Percentiles rank a stretch among this genome's conserved stretches.
Evolutionary conservation across 1,140 invertebrate genomes (phyloP).

Genomic region (Listronotus oregonensis): DNA sequence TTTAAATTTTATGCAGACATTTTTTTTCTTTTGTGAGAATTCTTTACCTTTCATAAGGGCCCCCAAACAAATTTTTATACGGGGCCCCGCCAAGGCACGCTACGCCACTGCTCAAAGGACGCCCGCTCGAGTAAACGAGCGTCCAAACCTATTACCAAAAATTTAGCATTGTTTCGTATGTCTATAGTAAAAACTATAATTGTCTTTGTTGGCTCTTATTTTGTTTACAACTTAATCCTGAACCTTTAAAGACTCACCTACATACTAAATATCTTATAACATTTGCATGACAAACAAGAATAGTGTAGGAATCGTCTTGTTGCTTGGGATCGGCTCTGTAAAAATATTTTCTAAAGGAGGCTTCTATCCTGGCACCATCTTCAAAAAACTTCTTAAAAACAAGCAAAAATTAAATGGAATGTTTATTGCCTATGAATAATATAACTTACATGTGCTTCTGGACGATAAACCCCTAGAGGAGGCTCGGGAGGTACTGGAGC

Average conservation of each 20-base stretch:
- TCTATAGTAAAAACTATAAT: no score
- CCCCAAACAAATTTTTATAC: no score
- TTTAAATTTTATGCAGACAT: no score
- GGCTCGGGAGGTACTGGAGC: slow-evolving; percentile 94
- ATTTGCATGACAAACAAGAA: slow-evolving; percentile 97
- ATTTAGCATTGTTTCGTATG: no score
- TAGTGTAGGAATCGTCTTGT: slow-evolving; percentile 83
- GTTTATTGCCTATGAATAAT: not conserved
- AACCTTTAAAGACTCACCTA: slow-evolving; percentile 65
- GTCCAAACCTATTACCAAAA: no score
- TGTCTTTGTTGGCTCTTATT: no score
- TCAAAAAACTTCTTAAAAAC: slow-evolving; percentile 83
- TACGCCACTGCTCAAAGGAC: no score
- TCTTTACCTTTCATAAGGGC: no score
- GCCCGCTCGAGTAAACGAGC: no score
- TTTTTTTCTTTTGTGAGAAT: no score
- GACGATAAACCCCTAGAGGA: slow-evolving; percentile 82
- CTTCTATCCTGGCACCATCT: slow-evolving; percentile 96
- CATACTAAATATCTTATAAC: slow-evolving; percentile 98
- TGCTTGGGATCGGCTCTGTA: slow-evolving; percentile 84
- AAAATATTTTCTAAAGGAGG: slow-evolving; percentile 93
- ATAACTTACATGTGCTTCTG: slow-evolving; percentile 73
- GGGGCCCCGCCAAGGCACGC: no score
- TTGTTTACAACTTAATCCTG: no score
- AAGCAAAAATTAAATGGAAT: not conserved